Evolutionary conservation across 2,797 vertebrate genomes (phyloP).

Genomic region (Tauraco hartlaubi): DNA sequence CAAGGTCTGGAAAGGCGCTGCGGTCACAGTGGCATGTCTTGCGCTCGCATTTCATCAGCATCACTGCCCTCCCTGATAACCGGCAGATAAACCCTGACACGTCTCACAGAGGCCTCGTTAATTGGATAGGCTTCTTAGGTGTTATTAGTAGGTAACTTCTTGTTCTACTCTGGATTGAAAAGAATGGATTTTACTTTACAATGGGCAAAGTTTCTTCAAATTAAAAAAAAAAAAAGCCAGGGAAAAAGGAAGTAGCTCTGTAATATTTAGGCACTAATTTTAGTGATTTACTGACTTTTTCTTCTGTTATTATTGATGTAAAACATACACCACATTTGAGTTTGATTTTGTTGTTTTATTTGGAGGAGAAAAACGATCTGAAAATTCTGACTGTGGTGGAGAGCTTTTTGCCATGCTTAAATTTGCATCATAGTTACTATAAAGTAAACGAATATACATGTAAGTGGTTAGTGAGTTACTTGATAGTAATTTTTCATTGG

Average conservation of each 20-base stretch:
- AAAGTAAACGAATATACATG: not conserved
- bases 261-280: not conserved
- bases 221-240: too few relatives aligned
- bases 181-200: not conserved
- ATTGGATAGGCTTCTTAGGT: not conserved
- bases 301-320: not conserved
- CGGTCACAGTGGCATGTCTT: not conserved
- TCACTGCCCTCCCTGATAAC: not conserved
- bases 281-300: not conserved
- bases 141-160: not conserved
- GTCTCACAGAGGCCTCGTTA: not conserved
- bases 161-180: not conserved
- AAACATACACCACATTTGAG: not conserved
- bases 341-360: not conserved
- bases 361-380: not conserved
- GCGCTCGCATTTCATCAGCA: conserved; percentile 51
- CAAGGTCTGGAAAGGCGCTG: not conserved
- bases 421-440: not conserved
- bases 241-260: not conserved
- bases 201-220: not conserved
- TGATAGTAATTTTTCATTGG: not conserved
- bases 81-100: conserved; percentile 10
- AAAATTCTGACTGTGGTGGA: not conserved
- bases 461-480: not conserved
- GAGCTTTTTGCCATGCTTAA: not conserved